Evolutionary conservation across 2,797 vertebrate genomes (phyloP).

Genomic region (Syngnathus rostellatus): DNA sequence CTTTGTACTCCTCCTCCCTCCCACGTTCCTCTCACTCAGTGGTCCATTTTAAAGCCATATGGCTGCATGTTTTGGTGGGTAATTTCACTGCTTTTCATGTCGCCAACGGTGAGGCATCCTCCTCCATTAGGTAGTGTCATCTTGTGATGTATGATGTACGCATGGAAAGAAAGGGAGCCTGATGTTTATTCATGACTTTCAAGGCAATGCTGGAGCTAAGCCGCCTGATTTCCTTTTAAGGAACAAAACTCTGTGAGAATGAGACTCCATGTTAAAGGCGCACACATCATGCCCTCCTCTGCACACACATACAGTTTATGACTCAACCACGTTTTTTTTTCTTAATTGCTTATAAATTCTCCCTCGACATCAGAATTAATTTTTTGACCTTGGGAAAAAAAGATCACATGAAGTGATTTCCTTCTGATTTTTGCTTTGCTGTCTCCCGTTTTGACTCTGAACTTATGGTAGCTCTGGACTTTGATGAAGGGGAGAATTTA

Average conservation of each 20-base stretch:
- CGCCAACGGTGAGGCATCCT: conserved; percentile 63
- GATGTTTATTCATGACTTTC: conserved; percentile 77
- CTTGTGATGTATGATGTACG: conserved; percentile 77
- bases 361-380: conserved; percentile 63
- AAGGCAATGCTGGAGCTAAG: conserved; percentile 66
- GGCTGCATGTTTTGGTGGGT: conserved; percentile 58
- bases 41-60: conserved; percentile 59
- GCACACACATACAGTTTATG: conserved; percentile 15
- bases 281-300: conserved; percentile 48
- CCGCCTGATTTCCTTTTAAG: conserved; percentile 74
- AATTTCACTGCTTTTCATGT: conserved; percentile 72
- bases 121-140: conserved; percentile 71
- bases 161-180: conserved; percentile 66
- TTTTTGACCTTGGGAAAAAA: conserved; percentile 66
- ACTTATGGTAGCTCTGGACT: conserved; percentile 49
- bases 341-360: conserved; percentile 56
- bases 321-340: conserved; percentile 32
- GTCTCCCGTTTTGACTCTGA: conserved; percentile 52
- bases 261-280: conserved; percentile 71
- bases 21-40: conserved; percentile 46
- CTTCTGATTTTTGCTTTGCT: conserved; percentile 54
- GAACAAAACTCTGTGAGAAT: conserved; percentile 73
- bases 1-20: conserved; percentile 34
- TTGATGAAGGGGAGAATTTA: conserved; percentile 61
- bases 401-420: conserved; percentile 62